A percentile compares a stretch with the other conserved stretches of the same genome.
These are phyloP conservation scores for Babyrousa celebensis DNA, from an alignment of 2,797 vertebrate genomes.

Conservation along the genomic window DNA sequence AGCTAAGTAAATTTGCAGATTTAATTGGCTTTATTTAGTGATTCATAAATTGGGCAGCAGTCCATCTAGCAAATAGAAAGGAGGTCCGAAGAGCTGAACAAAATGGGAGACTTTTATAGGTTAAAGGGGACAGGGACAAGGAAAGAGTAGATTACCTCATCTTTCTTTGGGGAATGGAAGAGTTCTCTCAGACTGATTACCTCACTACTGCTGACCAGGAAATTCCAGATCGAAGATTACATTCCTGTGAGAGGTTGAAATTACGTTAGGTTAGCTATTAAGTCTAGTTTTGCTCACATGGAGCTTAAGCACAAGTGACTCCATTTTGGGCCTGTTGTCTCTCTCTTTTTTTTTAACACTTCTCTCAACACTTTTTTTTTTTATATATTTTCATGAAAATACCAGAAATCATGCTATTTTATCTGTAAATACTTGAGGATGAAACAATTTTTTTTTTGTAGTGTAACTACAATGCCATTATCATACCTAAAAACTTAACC, in stretches of 20 bases:
- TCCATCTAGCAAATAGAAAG: neutral
- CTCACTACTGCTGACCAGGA: neutral
- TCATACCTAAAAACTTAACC: neutral
- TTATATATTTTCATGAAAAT: slow-evolving; percentile 14
- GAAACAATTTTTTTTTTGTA: slow-evolving; percentile 16
- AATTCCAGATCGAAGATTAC: neutral
- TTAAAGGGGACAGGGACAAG: neutral
- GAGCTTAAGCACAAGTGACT: neutral
- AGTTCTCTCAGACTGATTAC: neutral
- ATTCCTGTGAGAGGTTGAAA: neutral
- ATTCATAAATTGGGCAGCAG: neutral
- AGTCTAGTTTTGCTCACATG: neutral
- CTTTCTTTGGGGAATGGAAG: neutral
- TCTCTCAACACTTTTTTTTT: neutral
- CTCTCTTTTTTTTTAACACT: neutral
- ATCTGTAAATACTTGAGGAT: slow-evolving; percentile 37
- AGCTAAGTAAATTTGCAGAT: neutral
- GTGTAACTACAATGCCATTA: neutral
- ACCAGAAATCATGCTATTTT: neutral
- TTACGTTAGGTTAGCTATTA: neutral
- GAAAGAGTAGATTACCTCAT: neutral
- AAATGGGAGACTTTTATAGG: neutral
- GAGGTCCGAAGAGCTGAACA: neutral
- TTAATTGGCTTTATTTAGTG: neutral
- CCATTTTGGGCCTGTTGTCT: neutral